Base-by-base conservation (phyloP, 2,797 vertebrate species). In the Myripristis murdjan region DNA sequence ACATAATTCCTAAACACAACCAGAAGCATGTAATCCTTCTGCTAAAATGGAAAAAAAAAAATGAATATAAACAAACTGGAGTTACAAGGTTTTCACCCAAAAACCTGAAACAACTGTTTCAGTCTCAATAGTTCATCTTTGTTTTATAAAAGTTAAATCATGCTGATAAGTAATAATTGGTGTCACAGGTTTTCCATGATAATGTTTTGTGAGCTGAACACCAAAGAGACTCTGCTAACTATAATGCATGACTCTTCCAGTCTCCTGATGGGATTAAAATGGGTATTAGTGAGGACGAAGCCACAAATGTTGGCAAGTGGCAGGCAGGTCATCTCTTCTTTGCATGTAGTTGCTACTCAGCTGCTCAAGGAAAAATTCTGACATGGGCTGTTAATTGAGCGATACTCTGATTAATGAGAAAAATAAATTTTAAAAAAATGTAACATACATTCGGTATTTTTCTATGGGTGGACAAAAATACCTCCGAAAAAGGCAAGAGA, bases 321-420 rank as follows among this genome's bases (percentile, higher is more conserved):
- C 1, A 31, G 15, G 51, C 15, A 26, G 15, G 26, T 48, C 64
- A 56, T 51, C 52, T 51, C 37, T 61, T 18, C 16, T 18, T 10
- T 65, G 24, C 57, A 60, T 31, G 37, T 4, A 46, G 48, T 4
- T 56, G 58, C 44, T 74, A 48, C 15, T 71, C 33, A 66, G 61
- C 22, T 84, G 83, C 85, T 87, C 73, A 18, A 67, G 67, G 56
- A 82, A 52, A 39, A 88, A 85, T 49, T 64, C 53, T 59, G 15
- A 15, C 55, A 82, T 82, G 15, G 26, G 23, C 24, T 28, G 46
- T 43, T 48, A 35, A 18, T 11, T 20, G 48, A 7, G 37, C 12
- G 9, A 14, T 2, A 49, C 1, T 49, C 47, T 9, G 11, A 11
- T 57, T 31, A 28, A 53, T 7, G 15, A 52, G 22, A 24, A 53